Conservation (phyloP, 2,888 invertebrate genomes). For the Oscheius onirici region DNA sequence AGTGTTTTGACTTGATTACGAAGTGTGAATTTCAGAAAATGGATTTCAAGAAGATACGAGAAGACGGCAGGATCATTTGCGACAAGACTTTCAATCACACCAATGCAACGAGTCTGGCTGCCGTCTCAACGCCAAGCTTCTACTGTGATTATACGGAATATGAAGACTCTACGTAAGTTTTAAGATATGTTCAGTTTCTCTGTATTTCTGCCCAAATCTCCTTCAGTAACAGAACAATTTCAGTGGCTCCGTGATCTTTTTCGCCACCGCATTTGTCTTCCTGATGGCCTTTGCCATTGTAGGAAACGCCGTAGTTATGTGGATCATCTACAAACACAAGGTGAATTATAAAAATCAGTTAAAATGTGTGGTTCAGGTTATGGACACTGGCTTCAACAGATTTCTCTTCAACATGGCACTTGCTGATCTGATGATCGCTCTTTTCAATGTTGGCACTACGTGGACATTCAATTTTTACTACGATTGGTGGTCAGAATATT, state of each 20-base stretch:
- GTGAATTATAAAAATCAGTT: not conserved
- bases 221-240: conserved; percentile 2
- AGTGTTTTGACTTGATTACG: not conserved
- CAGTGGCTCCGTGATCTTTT: conserved; percentile 54
- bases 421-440: conserved; percentile 65
- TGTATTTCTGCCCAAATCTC: not conserved
- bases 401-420: conserved; percentile 68
- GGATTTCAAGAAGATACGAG: conserved; percentile 12
- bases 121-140: not conserved
- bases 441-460: conserved; percentile 64
- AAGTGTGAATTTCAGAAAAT: not conserved
- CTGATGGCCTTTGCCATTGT: conserved; percentile 58
- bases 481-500: conserved; percentile 55
- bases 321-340: conserved; percentile 64
- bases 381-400: conserved; percentile 66
- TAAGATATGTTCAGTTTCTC: not conserved
- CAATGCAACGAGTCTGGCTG: not conserved
- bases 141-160: conserved; percentile 26
- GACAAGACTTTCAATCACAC: not conserved
- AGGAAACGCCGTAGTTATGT: conserved; percentile 65
- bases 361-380: conserved; percentile 43
- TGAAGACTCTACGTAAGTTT: conserved; percentile 16
- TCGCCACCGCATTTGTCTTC: conserved; percentile 53
- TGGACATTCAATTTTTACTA: conserved; percentile 65
- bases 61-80: conserved; percentile 12